Conservation (phyloP, 2,797 vertebrate genomes). For the Oreortyx pictus region DNA sequence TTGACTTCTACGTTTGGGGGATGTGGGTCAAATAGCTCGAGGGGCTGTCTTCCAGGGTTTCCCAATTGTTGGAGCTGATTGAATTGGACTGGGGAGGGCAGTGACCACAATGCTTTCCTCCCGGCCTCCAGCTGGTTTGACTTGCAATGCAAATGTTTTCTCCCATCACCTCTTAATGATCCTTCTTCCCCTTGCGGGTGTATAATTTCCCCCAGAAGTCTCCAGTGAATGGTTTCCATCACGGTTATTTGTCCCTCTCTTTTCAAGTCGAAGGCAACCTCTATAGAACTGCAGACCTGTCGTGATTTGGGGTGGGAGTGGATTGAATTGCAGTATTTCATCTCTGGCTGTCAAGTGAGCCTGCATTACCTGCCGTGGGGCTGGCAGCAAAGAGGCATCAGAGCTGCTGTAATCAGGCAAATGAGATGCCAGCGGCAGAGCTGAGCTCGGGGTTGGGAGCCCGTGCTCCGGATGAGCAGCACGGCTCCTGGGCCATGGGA, state of each 20-base stretch:
- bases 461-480: fast-evolving
- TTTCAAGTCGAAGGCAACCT: not conserved
- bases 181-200: constrained; percentile 26
- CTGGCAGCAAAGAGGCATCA: not conserved
- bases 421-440: not conserved
- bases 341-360: not conserved
- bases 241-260: constrained; percentile 48
- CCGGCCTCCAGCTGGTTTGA: constrained; percentile 64
- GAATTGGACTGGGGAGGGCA: constrained; percentile 64
- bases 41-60: constrained; percentile 62
- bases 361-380: not conserved
- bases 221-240: constrained; percentile 56
- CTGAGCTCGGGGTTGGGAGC: fast-evolving
- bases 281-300: constrained; percentile 26
- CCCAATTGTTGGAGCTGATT: constrained; percentile 59
- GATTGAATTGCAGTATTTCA: constrained; percentile 34
- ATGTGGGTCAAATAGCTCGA: constrained; percentile 54
- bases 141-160: constrained; percentile 69
- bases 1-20: constrained; percentile 6
- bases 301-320: constrained; percentile 17
- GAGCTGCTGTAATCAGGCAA: not conserved
- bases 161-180: constrained; percentile 62
- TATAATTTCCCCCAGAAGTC: constrained; percentile 57
- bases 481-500: not conserved
- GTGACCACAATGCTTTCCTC: constrained; percentile 58